phyloP scores from a whole-genome alignment of 30 jellyfish, hydroid and myxozoan species.

The Morbakka virulenta region DNA sequence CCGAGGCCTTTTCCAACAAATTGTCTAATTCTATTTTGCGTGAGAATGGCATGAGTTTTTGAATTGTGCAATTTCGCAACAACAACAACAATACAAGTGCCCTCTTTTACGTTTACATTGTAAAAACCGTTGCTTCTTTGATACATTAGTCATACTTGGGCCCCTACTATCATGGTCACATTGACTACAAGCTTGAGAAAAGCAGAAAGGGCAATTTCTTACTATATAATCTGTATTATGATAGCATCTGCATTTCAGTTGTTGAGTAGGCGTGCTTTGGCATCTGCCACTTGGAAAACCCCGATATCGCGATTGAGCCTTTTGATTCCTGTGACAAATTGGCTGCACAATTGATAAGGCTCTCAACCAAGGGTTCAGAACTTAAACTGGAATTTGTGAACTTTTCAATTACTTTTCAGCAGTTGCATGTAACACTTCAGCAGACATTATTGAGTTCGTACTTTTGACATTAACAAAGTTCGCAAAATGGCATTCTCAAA shows the following conservation, averaged over 20 bases:
- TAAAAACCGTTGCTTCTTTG: constrained; percentile 31
- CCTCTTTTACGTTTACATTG: constrained; percentile 7
- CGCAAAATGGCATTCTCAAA: not conserved
- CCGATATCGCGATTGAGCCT: not conserved
- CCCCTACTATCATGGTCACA: constrained; percentile 34
- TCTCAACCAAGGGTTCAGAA: not conserved
- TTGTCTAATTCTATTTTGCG: constrained; percentile 5
- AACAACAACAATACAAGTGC: constrained; percentile 32
- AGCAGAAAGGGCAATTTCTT: constrained; percentile 35
- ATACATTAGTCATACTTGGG: constrained; percentile 21
- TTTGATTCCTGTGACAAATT: constrained; percentile 7
- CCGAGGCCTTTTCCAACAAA: not conserved
- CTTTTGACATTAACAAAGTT: not conserved
- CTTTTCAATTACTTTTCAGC: not conserved
- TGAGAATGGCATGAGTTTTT: constrained; percentile 29
- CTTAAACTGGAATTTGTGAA: too few relatives aligned
- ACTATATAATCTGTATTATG: constrained; percentile 26
- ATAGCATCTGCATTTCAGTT: constrained; percentile 41
- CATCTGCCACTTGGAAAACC: constrained; percentile 19
- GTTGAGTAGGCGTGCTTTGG: constrained; percentile 26
- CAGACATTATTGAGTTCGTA: not conserved
- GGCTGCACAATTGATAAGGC: not conserved
- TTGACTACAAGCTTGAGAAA: constrained; percentile 72
- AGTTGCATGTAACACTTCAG: not conserved
- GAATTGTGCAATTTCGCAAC: constrained; percentile 25